Evolutionary conservation across 2,113 vertebrate species (phyloP).

Genomic region (Xiphorhynchus elegans): DNA sequence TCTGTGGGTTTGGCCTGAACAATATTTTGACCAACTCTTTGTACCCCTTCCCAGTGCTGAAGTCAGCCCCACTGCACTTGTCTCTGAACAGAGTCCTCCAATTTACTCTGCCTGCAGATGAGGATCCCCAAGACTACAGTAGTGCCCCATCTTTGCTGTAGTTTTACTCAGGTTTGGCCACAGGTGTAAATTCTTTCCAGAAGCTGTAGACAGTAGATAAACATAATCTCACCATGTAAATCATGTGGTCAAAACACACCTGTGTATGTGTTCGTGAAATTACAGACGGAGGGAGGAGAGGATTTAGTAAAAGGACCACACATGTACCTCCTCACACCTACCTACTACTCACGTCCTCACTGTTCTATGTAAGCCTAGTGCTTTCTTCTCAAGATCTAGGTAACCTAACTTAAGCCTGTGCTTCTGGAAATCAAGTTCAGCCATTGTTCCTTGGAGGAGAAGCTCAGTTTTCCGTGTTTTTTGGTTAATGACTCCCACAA

Average conservation of each 20-base stretch:
- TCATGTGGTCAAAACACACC: fast-evolving
- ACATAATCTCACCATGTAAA: not conserved
- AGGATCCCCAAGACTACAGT: not conserved
- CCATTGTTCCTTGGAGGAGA: not conserved
- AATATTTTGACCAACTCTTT: not conserved
- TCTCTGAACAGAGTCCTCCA: not conserved
- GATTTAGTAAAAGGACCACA: not conserved
- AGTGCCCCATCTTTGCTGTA: not conserved
- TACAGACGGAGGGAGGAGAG: not conserved
- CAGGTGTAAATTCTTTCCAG: not conserved
- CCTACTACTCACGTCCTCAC: fast-evolving
- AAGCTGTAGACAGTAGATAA: not conserved
- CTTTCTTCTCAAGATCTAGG: not conserved
- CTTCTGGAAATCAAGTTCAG: not conserved
- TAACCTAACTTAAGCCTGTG: not conserved
- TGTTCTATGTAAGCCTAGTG: not conserved
- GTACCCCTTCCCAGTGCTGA: not conserved
- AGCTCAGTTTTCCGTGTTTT: not conserved
- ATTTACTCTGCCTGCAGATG: not conserved
- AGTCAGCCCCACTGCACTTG: not conserved
- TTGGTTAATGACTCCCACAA: not conserved
- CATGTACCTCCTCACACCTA: fast-evolving
- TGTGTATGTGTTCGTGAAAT: not conserved
- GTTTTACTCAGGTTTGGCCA: not conserved
- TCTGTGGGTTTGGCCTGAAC: not conserved